Percentiles rank a stretch among this genome's conserved stretches.
These are phyloP conservation scores for Apoderus coryli DNA, from an alignment of 2,888 invertebrate genomes.

Conservation along the genomic window DNA sequence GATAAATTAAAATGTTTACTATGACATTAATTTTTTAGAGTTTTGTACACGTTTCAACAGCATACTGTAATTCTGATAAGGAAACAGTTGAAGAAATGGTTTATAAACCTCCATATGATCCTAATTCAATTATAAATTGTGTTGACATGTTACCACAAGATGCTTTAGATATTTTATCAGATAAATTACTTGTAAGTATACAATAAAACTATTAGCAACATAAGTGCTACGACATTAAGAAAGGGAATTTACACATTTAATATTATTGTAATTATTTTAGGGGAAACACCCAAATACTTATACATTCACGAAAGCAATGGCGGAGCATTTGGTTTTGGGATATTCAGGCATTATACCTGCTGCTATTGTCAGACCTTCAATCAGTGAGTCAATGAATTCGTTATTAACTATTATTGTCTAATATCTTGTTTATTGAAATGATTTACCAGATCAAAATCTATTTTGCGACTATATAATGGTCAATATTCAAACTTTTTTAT, in stretches of 20 bases:
- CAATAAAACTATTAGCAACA: constrained; percentile 1
- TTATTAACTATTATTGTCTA: too few relatives aligned
- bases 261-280: constrained; percentile 24
- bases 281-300: constrained; percentile 90
- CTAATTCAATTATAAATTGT: constrained; percentile 45
- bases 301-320: constrained; percentile 87
- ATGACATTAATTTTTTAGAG: constrained; percentile 34
- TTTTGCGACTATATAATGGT: too few relatives aligned
- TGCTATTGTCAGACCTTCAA: constrained; percentile 86
- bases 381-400: constrained; percentile 50
- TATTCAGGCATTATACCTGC: constrained; percentile 65
- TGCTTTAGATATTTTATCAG: constrained; percentile 41
- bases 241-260: not conserved
- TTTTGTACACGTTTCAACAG: constrained; percentile 86
- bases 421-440: too few relatives aligned
- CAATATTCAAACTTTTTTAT: too few relatives aligned
- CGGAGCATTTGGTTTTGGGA: constrained; percentile 65
- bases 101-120: constrained; percentile 57
- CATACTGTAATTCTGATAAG: constrained; percentile 87
- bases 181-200: constrained; percentile 39
- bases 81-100: constrained; percentile 67
- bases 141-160: constrained; percentile 46
- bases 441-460: too few relatives aligned
- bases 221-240: too few relatives aligned
- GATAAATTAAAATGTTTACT: too few relatives aligned